Evolutionary conservation across 2,888 invertebrate species (phyloP), one percentile per base, ranked within the genome.

Genomic region (Omphaloscelis lunosa): DNA sequence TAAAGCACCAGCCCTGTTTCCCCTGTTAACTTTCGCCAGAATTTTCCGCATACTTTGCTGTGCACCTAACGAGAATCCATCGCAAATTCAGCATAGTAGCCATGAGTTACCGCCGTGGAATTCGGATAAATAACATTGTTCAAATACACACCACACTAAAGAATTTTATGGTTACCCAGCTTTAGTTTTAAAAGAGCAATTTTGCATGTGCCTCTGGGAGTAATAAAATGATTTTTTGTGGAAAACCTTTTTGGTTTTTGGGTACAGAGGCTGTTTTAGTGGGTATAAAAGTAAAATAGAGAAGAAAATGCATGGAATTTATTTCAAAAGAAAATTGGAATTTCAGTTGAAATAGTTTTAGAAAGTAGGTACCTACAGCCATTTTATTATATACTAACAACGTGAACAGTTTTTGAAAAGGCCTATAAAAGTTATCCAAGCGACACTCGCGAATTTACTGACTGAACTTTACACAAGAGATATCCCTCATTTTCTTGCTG

Each of bases 131-230:
- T 41, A 65, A 71, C 59, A 79, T 79, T 68, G 63, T 69, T 39
- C 8, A 58, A 73, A 82, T 80, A 71, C 61, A 48, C 66, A 27
- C 53, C 65, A 48, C 67, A 63, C 34, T 29, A 73, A 71, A 71
- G 66, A 59, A 82, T 78, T 75, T 80, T 78, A 81, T 79, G 61
- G 77, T 59, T 39, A 53, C 72, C 66, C 51, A 75, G 68, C 72
- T 88, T 82, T 77, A 86, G 82, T 80, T 86, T 77, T 86, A 77
- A 80, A 88, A 80, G n/a, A 70, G 61, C 63, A 69, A 82, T 82
- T 79, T 81, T 58, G 27, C 41, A 63, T 71, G 27, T 9, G 39
- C 77, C 77, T 61, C 17, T 58, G 74, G 41, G 80, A 56, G 56
- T 72, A 71, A 75, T 83, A 81, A 83, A 79, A 79, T 65, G 48